Evolutionary conservation across 2,888 invertebrate species (phyloP), one percentile per base, ranked within the genome.

Genomic region (Frankliniella fusca): DNA sequence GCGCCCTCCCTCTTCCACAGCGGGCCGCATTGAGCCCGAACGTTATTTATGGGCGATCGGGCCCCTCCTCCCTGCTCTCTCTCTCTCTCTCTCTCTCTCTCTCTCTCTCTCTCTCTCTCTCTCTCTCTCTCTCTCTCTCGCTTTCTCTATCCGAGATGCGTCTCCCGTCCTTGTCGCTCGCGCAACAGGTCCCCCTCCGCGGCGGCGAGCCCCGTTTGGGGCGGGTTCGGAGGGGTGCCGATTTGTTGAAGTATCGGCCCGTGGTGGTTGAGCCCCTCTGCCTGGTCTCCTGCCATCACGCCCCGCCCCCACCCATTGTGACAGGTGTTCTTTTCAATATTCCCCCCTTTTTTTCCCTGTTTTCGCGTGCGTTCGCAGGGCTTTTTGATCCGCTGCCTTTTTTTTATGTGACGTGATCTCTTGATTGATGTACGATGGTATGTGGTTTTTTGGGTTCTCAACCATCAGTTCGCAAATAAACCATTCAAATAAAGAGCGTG

Each of bases 221-320:
- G 70, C n/a, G 23, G 65, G 54, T 15, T 20, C 54, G 54, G 54
- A 20, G 27, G 70, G 70, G 70, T 76, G 70, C 70, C 70, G 70
- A 76, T 76, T 76, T 76, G 70, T 76, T 76, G 70, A 76, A 76
- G 70, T 76, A 76, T 76, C 70, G 27, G 11, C 23, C 70, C 70
- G 70, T 38, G 38, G 3, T 38, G 61, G 27, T 76, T 23, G 70
- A 76, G 70, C 70, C 70, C 70, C 27, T 27, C 23, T 27, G 27
- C 8, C n/a, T 27, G 27, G 70, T 3, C 11, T 27, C 27, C 70
- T 76, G 54, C 54, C 15, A 20, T 15, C 38, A 2, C 38, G 3
- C 38, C 38, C 38, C 38, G 2, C 38, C 38, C 38, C 38, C 38
- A 3, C 38, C 38, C 38, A 38, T 61, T 20, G 61, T 61, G 61